A percentile compares a stretch with the other conserved stretches of the same genome.
Evolutionary conservation across 2,888 invertebrate genomes (phyloP).

Genomic region (Meliscaeva auricollis): DNA sequence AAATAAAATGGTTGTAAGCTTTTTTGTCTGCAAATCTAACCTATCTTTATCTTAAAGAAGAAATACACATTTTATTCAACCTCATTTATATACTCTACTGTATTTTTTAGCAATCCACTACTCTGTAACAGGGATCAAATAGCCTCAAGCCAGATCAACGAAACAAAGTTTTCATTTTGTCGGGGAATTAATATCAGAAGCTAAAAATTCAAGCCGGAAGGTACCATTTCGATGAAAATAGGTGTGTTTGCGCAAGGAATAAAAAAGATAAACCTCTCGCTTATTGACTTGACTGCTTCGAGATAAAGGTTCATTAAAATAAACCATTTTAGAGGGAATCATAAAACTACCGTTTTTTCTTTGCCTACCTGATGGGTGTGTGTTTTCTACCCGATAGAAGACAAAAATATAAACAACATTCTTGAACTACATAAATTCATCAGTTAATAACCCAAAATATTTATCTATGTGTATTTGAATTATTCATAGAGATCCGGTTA

Average conservation of each 20-base stretch:
- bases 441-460: constrained; percentile 35
- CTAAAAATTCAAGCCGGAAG: constrained; percentile 46
- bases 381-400: not conserved
- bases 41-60: no score
- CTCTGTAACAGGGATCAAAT: constrained; percentile 24
- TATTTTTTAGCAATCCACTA: not conserved
- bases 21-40: no score
- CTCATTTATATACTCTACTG: not conserved
- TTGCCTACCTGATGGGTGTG: not conserved
- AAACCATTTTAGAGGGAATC: constrained; percentile 21
- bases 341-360: constrained; percentile 43
- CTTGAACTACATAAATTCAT: constrained; percentile 46
- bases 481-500: constrained; percentile 63
- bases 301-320: constrained; percentile 39
- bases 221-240: constrained; percentile 26
- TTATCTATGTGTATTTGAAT: constrained; percentile 40
- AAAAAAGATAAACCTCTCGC: constrained; percentile 36
- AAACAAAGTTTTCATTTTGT: constrained; percentile 14
- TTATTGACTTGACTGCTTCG: no score
- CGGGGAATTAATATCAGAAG: constrained; percentile 28
- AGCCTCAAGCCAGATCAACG: constrained; percentile 11
- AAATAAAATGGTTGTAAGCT: no score
- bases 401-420: constrained; percentile 27
- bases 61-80: no score
- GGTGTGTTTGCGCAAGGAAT: constrained; percentile 47